These are phyloP conservation scores for Podarcis muralis DNA, from an alignment of 2,113 vertebrate species.

Conservation along the genomic window DNA sequence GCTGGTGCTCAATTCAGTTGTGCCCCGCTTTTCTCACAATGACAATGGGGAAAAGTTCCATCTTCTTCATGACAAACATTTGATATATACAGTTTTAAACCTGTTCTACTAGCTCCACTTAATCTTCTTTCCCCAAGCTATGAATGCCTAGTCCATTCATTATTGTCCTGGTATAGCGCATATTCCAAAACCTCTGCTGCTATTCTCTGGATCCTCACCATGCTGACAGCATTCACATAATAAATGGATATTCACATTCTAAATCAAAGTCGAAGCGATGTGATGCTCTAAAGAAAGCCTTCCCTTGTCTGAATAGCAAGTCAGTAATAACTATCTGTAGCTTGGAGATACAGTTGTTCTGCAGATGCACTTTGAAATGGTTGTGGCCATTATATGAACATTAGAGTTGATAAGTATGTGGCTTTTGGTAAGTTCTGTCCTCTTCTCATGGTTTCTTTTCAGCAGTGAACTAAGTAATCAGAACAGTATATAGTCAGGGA, in stretches of 20 bases:
- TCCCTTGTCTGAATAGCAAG: constrained; percentile 1
- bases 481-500: neutral
- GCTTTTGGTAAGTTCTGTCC: neutral
- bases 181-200: constrained; percentile 11
- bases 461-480: neutral
- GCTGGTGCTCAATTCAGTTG: neutral
- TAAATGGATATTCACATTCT: constrained; percentile 23
- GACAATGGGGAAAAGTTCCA: neutral
- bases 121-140: neutral
- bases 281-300: neutral
- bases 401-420: neutral
- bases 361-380: neutral
- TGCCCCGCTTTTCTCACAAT: neutral
- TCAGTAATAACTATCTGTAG: neutral
- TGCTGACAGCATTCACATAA: constrained; percentile 16
- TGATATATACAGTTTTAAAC: neutral
- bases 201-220: constrained; percentile 4
- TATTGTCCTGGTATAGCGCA: neutral
- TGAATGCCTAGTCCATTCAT: neutral
- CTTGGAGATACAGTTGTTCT: constrained; percentile 3
- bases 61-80: constrained; percentile 1
- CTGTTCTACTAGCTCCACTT: constrained; percentile 15
- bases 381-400: neutral
- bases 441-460: neutral
- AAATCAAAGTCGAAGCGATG: constrained; percentile 12